Base-by-base conservation (phyloP, 2,888 invertebrate species). In the Apomyelois bistriatella region DNA sequence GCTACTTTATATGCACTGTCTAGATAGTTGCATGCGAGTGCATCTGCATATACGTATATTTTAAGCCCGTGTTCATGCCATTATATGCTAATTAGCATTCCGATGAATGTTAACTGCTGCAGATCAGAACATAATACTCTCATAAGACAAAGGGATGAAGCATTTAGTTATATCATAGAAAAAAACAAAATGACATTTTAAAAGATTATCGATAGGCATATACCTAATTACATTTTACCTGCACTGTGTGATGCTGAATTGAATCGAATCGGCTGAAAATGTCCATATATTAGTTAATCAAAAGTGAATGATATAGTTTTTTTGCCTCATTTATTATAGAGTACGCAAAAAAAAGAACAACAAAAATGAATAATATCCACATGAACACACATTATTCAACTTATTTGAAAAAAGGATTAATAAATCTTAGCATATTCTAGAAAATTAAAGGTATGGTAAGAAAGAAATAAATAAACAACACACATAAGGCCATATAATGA, bases 31-130 rank as follows among this genome's bases (percentile, higher is more conserved):
- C 79, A 84, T 73, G 73, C 74, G 61, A 77, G 63, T 66, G 75
- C 68, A 71, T 75, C 46, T 64, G 58, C 55, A 32, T 68, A 58
- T 64, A 61, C 64, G 61, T 67, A 60, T 70, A 72, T 69, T 15
- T 58, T 70, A 66, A 59, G 59, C 69, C 68, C 70, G 70, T 74
- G 76, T 66, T 76, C 74, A 74, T 73, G 72, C 76, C 65, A 80
- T 82, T 79, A 78, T 79, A 82, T 82, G 80, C 68, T 82, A 81
- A 84, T 82, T 76, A 76, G 72, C 64, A 82, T 79, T 74, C 71
- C 64, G 72, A 77, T 72, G 65, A 66, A 65, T 70, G 72, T 64
- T 71, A 62, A 65, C 64, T 64, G 59, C 64, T 68, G 68, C 62
- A 70, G 69, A 77, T 81, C 70, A 75, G 56, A 59, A 59, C 59